Base-by-base conservation (phyloP, 35 echinoderm and acorn worm genomes). In the Stichopus chloronotus region DNA sequence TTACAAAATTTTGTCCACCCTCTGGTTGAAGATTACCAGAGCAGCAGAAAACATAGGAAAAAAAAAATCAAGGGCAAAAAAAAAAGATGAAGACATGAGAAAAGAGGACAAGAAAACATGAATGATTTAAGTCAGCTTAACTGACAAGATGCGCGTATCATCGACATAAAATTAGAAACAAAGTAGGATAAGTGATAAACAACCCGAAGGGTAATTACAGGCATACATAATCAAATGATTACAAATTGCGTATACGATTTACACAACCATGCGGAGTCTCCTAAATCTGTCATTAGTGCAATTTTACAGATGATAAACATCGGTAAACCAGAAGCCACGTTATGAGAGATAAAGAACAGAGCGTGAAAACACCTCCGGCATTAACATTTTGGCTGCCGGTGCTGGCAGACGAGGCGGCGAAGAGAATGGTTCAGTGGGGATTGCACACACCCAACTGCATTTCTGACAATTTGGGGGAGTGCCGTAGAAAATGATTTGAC, bases 221-320 rank as follows among this genome's bases (percentile, higher is more conserved):
- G 11, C 56, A 13, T 23, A 30, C 11, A 9, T 14, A 53, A 83
- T 83, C 24, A 55, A 57, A 55, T 83, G 80, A 83, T 83, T 21
- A 74, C 69, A 74, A 74, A 74, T 74, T 16, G 22, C 69, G 69
- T 74, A 74, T 74, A 74, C 69, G 69, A 74, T 74, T 74, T 74
- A 74, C 69, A 74, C 69, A 74, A 74, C 22, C 13, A 74, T 74
- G n/a, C 69, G 17, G 7, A 7, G 69, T 7, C 19, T 74, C 69
- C 22, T 74, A 74, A 74, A 74, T 74, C 69, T 74, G 69, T 74
- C 69, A 74, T 22, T 74, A 74, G 14, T 16, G 19, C 69, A 74
- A 74, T 74, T 74, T 74, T 74, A 74, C 22, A 20, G 22, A 74
- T 74, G 69, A 74, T 74, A 74, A 74, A 74, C 69, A 20, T 21